Percentiles rank a stretch among this genome's conserved stretches.
These are phyloP conservation scores for Marisa cornuarietis DNA, from an alignment of 1,140 invertebrate species.

Conservation along the genomic window DNA sequence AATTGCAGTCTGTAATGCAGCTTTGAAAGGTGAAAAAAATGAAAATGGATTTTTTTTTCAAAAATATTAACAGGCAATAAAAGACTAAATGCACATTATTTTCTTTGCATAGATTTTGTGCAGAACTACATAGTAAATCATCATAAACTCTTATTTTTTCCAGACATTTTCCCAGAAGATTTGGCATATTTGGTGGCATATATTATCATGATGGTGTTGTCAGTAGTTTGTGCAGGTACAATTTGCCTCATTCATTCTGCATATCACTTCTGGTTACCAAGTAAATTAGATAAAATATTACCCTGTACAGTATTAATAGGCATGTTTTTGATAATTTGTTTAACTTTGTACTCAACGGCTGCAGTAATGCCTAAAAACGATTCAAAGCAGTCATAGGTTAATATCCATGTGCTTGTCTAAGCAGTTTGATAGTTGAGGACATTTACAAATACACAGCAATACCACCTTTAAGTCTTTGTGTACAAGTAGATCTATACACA, in stretches of 20 bases:
- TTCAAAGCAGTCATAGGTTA: too few species aligned
- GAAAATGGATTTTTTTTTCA: background rate
- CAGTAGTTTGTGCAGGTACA: slow-evolving; percentile 50
- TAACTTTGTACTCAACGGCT: too few species aligned
- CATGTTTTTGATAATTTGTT: too few species aligned
- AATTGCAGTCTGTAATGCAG: too few species aligned
- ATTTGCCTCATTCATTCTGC: background rate
- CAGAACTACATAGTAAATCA: background rate
- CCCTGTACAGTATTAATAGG: too few species aligned
- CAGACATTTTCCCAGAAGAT: slow-evolving; percentile 66
- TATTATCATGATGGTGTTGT: slow-evolving; percentile 49
- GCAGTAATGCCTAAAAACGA: too few species aligned
- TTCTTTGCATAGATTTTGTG: background rate
- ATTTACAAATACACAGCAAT: too few species aligned
- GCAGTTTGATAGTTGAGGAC: too few species aligned
- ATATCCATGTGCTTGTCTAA: too few species aligned
- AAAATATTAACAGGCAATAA: background rate
- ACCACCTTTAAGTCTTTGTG: too few species aligned
- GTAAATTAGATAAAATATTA: too few species aligned
- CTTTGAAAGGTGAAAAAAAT: background rate
- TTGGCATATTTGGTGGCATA: slow-evolving; percentile 63
- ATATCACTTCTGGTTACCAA: background rate
- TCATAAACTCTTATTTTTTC: slow-evolving; percentile 30
- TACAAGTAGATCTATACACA: too few species aligned
- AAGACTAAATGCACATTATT: background rate